A percentile compares a stretch with the other conserved stretches of the same genome.
These are phyloP conservation scores for Merops nubicus DNA, from an alignment of 2,113 vertebrate species.

Conservation along the genomic window DNA sequence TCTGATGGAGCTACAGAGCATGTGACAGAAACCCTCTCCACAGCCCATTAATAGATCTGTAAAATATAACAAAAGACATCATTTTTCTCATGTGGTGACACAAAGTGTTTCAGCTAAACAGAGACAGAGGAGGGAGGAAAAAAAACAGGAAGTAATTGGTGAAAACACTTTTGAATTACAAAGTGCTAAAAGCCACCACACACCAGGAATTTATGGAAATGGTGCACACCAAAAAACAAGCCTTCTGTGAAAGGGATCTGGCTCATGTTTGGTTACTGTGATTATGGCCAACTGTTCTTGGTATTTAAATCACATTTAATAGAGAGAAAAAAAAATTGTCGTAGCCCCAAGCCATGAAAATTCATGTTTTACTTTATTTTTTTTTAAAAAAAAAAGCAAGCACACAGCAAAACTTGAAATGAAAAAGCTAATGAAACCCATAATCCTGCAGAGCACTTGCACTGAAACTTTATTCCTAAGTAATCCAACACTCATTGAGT, in stretches of 20 bases:
- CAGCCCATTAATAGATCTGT: not conserved
- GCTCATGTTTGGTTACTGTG: slow-evolving; percentile 55
- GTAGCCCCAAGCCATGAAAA: slow-evolving; percentile 68
- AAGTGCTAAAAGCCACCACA: not conserved
- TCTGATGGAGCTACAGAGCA: not conserved
- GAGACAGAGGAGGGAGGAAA: rapidly evolving
- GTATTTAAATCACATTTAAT: slow-evolving; percentile 70
- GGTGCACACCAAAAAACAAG: not conserved
- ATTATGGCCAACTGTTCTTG: slow-evolving; percentile 50
- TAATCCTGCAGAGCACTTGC: not conserved
- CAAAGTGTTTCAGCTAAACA: not conserved
- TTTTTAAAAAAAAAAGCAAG: slow-evolving; percentile 13
- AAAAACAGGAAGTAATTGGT: not conserved
- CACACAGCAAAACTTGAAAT: slow-evolving; percentile 30
- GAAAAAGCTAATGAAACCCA: slow-evolving; percentile 53
- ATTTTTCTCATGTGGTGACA: rapidly evolving
- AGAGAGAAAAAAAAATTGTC: slow-evolving; percentile 65
- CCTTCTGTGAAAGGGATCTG: slow-evolving; percentile 48
- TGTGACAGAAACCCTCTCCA: rapidly evolving
- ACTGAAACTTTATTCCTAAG: not conserved
- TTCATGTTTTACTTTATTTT: slow-evolving; percentile 18
- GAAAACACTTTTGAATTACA: not conserved
- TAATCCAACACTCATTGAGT: not conserved
- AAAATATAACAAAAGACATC: not conserved
- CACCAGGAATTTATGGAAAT: not conserved